Conservation (phyloP, 1,140 invertebrate species). For the Ruditapes philippinarum region DNA sequence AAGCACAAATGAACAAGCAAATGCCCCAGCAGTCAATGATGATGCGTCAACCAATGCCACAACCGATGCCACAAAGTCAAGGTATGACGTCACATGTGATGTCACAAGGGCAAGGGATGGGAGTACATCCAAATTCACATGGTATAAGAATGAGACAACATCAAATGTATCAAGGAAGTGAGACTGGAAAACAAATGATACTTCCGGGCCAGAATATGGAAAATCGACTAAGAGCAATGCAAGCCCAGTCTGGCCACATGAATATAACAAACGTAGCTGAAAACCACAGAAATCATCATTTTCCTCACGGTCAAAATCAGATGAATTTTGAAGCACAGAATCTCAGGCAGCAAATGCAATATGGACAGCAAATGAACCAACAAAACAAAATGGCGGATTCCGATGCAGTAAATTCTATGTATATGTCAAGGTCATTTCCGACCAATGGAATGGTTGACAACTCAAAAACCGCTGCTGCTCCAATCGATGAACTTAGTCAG, state of each 20-base stretch:
- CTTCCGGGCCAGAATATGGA: neutral
- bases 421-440: neutral
- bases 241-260: neutral
- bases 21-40: neutral
- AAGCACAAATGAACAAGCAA: slow-evolving; percentile 14
- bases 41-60: neutral
- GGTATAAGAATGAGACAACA: neutral
- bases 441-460: neutral
- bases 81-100: neutral
- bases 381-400: neutral
- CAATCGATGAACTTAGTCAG: neutral
- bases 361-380: slow-evolving; percentile 12
- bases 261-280: neutral
- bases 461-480: neutral
- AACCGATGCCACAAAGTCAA: neutral
- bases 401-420: neutral
- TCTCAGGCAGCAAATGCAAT: neutral
- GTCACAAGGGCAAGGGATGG: neutral
- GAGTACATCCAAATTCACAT: neutral
- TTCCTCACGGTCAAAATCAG: neutral
- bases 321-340: neutral
- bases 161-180: neutral
- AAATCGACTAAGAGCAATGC: neutral
- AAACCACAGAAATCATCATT: neutral
- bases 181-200: neutral